These are phyloP conservation scores for Pyrgus malvae DNA, from an alignment of 2,888 invertebrate species.

Conservation along the genomic window DNA sequence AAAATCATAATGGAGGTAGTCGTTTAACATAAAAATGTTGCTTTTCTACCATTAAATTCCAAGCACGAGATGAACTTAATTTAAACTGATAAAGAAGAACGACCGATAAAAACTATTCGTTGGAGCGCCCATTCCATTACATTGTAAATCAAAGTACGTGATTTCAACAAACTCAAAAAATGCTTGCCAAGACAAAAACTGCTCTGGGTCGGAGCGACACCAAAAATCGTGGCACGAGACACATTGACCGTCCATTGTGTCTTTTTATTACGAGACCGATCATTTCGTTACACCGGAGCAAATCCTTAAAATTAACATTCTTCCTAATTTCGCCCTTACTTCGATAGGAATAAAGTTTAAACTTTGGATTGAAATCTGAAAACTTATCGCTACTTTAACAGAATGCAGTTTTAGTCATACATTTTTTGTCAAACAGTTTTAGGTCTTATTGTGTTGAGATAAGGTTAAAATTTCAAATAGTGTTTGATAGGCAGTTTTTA, in stretches of 20 bases:
- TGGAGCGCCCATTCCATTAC: conserved; percentile 33
- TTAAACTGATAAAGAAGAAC: conserved; percentile 4
- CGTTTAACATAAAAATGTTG: background rate
- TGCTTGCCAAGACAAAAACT: conserved; percentile 41
- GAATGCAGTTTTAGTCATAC: conserved; percentile 32
- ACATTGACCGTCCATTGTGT: conserved; percentile 68
- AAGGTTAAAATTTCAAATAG: conserved; percentile 38
- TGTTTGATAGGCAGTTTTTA: conserved; percentile 45
- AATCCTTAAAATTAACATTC: conserved; percentile 38
- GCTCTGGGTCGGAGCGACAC: conserved; percentile 46
- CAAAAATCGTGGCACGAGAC: conserved; percentile 76
- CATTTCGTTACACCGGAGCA: conserved; percentile 61
- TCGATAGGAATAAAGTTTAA: conserved; percentile 25
- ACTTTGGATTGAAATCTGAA: conserved; percentile 21
- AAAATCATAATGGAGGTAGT: no score
- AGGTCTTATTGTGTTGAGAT: background rate
- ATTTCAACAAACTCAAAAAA: conserved; percentile 58
- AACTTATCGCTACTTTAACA: conserved; percentile 33
- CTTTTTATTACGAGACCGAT: conserved; percentile 55
- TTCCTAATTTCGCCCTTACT: conserved; percentile 29
- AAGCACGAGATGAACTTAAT: conserved; percentile 6
- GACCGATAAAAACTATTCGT: conserved; percentile 3
- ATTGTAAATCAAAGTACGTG: conserved; percentile 56
- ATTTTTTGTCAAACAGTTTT: conserved; percentile 8
- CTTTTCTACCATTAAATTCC: background rate